A percentile compares a stretch with the other conserved stretches of the same genome.
phyloP scores from a whole-genome alignment of 2,797 vertebrate species.

The Eulemur rubriventer region DNA sequence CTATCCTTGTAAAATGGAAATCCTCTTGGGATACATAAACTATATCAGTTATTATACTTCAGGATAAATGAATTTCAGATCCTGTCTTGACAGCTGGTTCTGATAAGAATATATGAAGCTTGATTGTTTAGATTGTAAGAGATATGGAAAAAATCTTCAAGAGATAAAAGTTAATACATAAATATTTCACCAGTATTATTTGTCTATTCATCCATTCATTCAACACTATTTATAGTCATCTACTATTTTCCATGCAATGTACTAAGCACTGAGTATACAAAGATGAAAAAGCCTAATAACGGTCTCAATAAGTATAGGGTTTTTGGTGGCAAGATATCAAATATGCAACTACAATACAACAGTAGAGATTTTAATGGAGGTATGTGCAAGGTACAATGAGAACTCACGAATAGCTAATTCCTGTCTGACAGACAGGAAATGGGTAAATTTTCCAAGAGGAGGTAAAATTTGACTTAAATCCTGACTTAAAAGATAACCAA shows the following conservation, averaged over 20 bases:
- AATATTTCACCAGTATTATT: not conserved
- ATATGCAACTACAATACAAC: not conserved
- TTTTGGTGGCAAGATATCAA: not conserved
- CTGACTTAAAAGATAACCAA: not conserved
- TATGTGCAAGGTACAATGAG: not conserved
- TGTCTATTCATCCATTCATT: not conserved
- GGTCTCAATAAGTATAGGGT: not conserved
- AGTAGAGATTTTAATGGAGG: not conserved
- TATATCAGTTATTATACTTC: conserved; percentile 45
- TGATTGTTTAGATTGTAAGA: conserved; percentile 7
- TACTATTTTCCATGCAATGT: not conserved
- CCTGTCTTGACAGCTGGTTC: conserved; percentile 47
- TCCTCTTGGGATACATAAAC: conserved; percentile 17
- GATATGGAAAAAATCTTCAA: not conserved
- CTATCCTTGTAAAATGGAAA: conserved; percentile 42
- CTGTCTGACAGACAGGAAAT: not conserved
- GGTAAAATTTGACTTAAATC: not conserved
- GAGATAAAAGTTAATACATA: not conserved
- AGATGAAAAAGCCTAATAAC: not conserved
- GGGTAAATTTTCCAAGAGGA: not conserved
- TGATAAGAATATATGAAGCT: conserved; percentile 31
- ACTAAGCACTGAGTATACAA: not conserved
- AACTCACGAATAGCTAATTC: not conserved
- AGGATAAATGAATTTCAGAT: conserved; percentile 55
- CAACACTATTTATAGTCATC: not conserved